These are phyloP conservation scores for Pithys albifrons DNA, from an alignment of 2,113 vertebrate species.

Conservation along the genomic window DNA sequence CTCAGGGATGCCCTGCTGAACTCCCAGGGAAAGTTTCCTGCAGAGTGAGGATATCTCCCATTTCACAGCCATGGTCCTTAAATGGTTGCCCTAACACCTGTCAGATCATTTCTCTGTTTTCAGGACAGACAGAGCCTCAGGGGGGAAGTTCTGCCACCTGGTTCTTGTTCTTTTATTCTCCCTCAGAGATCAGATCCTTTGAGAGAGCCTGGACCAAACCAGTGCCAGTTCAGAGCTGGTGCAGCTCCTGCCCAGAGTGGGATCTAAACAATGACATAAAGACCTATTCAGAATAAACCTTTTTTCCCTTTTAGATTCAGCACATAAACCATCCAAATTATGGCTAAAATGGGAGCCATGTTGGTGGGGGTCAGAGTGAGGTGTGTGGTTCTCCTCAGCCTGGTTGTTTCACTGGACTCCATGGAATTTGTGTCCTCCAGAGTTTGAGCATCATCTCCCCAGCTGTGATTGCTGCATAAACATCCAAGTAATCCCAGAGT, in stretches of 20 bases:
- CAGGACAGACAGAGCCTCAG: not conserved
- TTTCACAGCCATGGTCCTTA: not conserved
- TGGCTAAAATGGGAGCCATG: not conserved
- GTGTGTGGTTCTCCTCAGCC: not conserved
- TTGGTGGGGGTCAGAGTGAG: not conserved
- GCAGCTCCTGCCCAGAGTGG: not conserved
- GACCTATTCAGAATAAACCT: not conserved
- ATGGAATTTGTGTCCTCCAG: not conserved
- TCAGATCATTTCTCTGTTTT: not conserved
- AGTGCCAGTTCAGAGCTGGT: rapidly evolving
- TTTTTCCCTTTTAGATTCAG: not conserved
- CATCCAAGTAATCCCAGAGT: not conserved
- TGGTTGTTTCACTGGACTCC: not conserved
- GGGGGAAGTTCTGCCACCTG: not conserved
- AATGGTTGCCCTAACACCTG: rapidly evolving
- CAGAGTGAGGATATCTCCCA: not conserved
- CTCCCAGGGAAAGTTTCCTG: not conserved
- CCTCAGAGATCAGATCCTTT: not conserved
- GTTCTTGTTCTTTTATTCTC: not conserved
- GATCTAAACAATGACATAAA: not conserved
- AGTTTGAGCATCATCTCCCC: not conserved
- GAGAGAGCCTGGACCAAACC: not conserved
- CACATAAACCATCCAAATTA: not conserved
- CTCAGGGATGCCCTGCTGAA: not conserved
- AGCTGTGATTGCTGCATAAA: not conserved